These are phyloP conservation scores for Eutrigla gurnardus DNA, from an alignment of 2,797 vertebrate species.

Conservation along the genomic window DNA sequence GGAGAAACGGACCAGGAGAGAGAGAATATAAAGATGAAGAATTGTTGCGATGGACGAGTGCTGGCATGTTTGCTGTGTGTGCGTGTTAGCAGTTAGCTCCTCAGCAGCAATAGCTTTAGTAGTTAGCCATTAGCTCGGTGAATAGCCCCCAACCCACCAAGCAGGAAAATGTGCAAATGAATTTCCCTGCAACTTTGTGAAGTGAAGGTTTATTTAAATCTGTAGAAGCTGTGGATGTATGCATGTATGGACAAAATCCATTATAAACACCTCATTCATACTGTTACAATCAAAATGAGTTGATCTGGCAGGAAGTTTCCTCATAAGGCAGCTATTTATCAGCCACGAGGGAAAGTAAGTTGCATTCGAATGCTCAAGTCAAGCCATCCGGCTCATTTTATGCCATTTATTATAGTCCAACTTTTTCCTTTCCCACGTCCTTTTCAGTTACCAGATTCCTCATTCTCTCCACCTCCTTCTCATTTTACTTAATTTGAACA, in stretches of 20 bases:
- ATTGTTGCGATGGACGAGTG: neutral
- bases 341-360: neutral
- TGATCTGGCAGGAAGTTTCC: neutral
- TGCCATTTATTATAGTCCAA: conserved; percentile 2
- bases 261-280: too few relatives aligned
- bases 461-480: neutral
- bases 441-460: neutral
- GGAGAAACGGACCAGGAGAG: neutral
- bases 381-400: conserved; percentile 9
- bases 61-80: neutral
- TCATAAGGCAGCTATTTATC: conserved; percentile 1
- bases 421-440: conserved; percentile 13
- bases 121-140: neutral
- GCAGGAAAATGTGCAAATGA: neutral
- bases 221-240: neutral
- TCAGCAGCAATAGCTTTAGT: neutral
- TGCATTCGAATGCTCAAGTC: neutral
- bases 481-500: neutral
- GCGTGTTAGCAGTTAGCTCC: neutral
- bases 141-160: neutral
- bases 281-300: too few relatives aligned
- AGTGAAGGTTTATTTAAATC: neutral
- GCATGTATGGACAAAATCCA: too few relatives aligned
- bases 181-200: neutral
- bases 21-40: neutral